phyloP scores from a whole-genome alignment of 2,797 vertebrate species.

The Oreochromis mossambicus region DNA sequence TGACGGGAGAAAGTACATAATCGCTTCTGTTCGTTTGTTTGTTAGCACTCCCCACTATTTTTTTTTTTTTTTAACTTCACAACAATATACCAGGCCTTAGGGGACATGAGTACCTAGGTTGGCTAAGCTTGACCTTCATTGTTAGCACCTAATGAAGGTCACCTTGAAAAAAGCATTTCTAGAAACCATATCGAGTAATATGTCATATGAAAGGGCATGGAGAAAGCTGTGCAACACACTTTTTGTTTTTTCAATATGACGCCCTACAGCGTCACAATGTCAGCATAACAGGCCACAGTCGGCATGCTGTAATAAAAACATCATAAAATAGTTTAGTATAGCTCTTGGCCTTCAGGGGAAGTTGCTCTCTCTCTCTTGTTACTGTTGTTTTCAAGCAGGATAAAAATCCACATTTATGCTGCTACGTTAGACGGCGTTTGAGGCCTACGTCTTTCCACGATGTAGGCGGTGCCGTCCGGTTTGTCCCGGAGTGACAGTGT shows the following conservation, averaged over 20 bases:
- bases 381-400: not conserved
- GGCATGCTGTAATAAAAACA: not conserved
- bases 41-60: not conserved
- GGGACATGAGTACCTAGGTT: not conserved
- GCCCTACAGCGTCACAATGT: not conserved
- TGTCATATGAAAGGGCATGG: not conserved
- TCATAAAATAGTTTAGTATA: not conserved
- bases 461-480: not conserved
- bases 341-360: not conserved
- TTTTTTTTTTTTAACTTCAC: not conserved
- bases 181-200: not conserved
- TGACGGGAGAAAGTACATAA: not conserved
- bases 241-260: not conserved
- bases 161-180: not conserved
- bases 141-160: not conserved
- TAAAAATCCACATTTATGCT: not conserved
- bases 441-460: not conserved
- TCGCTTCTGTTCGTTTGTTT: not conserved
- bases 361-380: not conserved
- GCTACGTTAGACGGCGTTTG: not conserved
- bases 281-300: not conserved
- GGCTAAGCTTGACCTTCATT: not conserved
- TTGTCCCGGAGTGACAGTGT: not conserved
- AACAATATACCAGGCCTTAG: not conserved
- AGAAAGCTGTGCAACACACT: not conserved